These are phyloP conservation scores for Digitonthophagus gazella DNA, from an alignment of 2,888 invertebrate genomes.

Conservation along the genomic window DNA sequence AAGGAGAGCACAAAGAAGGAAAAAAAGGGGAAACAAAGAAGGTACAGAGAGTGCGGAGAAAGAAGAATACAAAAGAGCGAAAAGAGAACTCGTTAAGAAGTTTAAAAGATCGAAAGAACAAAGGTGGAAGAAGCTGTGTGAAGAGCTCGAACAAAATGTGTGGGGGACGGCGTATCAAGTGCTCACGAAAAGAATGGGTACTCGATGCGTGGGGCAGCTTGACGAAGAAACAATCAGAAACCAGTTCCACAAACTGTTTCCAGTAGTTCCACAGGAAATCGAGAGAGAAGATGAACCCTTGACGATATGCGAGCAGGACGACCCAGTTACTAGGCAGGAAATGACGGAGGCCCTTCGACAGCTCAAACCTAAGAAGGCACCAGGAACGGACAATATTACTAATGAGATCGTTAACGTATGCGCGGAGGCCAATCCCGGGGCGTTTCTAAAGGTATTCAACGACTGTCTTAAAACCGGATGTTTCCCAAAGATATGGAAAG, in stretches of 20 bases:
- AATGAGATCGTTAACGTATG: not conserved
- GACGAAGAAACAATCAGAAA: not conserved
- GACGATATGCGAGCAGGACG: not conserved
- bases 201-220: not conserved
- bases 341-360: not conserved
- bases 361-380: not conserved
- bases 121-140: not conserved
- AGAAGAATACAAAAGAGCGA: not conserved
- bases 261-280: not conserved
- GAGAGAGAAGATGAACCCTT: not conserved
- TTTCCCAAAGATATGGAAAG: not conserved
- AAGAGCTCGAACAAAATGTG: conserved; percentile 12
- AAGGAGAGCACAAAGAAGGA: not conserved
- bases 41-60: not conserved
- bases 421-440: not conserved
- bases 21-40: not conserved
- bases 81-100: not conserved
- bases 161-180: conserved; percentile 10
- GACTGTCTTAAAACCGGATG: too few species aligned
- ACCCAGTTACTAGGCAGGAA: not conserved
- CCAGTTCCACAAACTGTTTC: not conserved
- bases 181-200: not conserved
- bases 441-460: not conserved
- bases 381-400: not conserved
- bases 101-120: not conserved